Percentiles rank a stretch among this genome's conserved stretches.
phyloP scores from a whole-genome alignment of 2,888 invertebrate species.

The Andrena dorsata region DNA sequence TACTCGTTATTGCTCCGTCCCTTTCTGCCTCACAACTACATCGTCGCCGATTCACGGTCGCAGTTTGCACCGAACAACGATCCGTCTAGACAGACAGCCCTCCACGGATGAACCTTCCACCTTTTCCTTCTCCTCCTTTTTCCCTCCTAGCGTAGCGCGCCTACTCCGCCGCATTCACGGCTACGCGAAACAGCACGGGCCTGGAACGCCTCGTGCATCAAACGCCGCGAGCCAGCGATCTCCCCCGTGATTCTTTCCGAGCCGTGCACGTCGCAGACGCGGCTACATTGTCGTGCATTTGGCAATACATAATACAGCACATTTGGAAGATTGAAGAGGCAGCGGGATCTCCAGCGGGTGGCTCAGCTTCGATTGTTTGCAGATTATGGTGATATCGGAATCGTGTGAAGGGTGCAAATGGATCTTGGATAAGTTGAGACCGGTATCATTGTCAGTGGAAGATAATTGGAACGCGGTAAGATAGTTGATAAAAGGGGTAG shows the following conservation, averaged over 20 bases:
- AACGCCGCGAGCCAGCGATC: constrained; percentile 2
- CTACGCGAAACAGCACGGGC: background rate
- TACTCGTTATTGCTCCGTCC: constrained; percentile 64
- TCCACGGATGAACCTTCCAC: constrained; percentile 66
- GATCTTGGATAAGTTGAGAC: too few relatives aligned
- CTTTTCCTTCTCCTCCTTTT: constrained; percentile 50
- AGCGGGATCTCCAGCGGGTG: background rate
- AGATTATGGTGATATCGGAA: background rate
- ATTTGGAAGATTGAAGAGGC: background rate
- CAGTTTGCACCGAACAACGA: constrained; percentile 76
- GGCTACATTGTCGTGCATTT: background rate
- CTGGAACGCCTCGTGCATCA: constrained; percentile 15
- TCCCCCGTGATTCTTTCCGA: constrained; percentile 4
- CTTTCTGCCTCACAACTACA: constrained; percentile 46
- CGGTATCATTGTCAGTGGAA: too few relatives aligned
- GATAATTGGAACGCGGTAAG: too few relatives aligned
- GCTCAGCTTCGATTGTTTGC: background rate
- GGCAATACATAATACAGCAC: background rate
- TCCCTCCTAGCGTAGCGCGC: constrained; percentile 12
- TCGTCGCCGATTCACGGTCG: constrained; percentile 72
- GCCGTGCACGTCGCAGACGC: background rate
- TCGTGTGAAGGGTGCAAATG: background rate
- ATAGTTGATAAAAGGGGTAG: too few relatives aligned
- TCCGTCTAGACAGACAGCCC: constrained; percentile 81
- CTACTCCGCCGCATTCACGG: constrained; percentile 40